Percentiles rank a stretch among this genome's conserved stretches.
These are phyloP conservation scores for Myrmecophaga tridactyla DNA, from an alignment of 2,113 vertebrate species.

Conservation along the genomic window DNA sequence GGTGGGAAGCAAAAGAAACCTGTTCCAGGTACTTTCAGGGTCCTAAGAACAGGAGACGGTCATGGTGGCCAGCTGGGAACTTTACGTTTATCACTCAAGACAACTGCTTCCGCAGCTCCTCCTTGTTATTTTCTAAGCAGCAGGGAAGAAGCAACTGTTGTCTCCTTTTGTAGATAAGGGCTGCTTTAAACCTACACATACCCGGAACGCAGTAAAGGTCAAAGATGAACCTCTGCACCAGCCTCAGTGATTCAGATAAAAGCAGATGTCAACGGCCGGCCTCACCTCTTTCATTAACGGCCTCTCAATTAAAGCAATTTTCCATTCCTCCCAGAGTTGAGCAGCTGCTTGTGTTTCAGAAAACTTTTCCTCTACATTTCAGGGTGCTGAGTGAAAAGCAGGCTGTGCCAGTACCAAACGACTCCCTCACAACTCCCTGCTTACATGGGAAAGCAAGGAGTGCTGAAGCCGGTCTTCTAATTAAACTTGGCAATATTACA, in stretches of 20 bases:
- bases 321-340: constrained; percentile 59
- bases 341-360: constrained; percentile 63
- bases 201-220: constrained; percentile 66
- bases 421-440: constrained; percentile 17
- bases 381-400: constrained; percentile 76
- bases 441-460: constrained; percentile 46
- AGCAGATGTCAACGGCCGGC: constrained; percentile 55
- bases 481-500: constrained; percentile 74
- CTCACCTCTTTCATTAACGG: constrained; percentile 70
- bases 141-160: neutral
- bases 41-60: too few relatives aligned
- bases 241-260: constrained; percentile 44
- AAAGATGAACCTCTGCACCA: constrained; percentile 48
- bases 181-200: neutral
- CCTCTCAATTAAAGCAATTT: constrained; percentile 76
- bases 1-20: neutral
- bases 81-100: neutral
- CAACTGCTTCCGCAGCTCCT: neutral
- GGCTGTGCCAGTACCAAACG: neutral
- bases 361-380: constrained; percentile 73
- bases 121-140: neutral
- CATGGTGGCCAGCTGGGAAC: neutral
- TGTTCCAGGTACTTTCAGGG: neutral
- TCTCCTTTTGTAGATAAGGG: neutral
- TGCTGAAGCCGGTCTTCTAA: constrained; percentile 67